Evolutionary conservation across 2,113 vertebrate genomes (phyloP).

Genomic region (Corythaixoides concolor): DNA sequence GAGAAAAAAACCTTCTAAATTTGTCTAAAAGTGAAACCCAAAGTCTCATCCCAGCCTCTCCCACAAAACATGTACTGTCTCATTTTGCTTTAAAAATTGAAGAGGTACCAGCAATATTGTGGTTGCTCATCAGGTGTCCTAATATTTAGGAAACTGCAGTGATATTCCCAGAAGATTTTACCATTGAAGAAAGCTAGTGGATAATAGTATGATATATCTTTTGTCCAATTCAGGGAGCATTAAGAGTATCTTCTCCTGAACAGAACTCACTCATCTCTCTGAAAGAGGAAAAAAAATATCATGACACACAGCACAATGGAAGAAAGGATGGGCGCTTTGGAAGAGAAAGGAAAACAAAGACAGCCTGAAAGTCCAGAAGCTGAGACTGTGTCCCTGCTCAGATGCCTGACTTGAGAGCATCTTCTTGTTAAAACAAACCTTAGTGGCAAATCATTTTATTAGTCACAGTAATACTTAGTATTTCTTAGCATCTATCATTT

Average conservation of each 20-base stretch:
- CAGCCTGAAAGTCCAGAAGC: not conserved
- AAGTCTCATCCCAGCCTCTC: not conserved
- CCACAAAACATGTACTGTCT: not conserved
- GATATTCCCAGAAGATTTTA: not conserved
- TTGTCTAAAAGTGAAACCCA: not conserved
- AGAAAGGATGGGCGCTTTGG: not conserved
- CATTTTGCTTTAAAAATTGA: not conserved
- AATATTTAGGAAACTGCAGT: not conserved
- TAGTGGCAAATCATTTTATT: not conserved
- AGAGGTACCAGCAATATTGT: not conserved
- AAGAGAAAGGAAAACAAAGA: not conserved
- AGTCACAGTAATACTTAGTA: not conserved
- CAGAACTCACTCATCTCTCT: not conserved
- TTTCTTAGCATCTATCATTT: not conserved
- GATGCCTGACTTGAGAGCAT: not conserved
- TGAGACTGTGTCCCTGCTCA: not conserved
- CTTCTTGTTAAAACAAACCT: not conserved
- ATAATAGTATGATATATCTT: not conserved
- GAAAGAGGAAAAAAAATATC: not conserved
- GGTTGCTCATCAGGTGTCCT: not conserved
- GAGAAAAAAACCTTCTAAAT: not conserved
- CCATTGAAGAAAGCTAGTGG: not conserved
- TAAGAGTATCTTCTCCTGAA: not conserved
- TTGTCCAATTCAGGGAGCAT: not conserved
- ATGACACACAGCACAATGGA: not conserved